phyloP scores from a whole-genome alignment of 2,113 vertebrate genomes.

The Macrotis lagotis region DNA sequence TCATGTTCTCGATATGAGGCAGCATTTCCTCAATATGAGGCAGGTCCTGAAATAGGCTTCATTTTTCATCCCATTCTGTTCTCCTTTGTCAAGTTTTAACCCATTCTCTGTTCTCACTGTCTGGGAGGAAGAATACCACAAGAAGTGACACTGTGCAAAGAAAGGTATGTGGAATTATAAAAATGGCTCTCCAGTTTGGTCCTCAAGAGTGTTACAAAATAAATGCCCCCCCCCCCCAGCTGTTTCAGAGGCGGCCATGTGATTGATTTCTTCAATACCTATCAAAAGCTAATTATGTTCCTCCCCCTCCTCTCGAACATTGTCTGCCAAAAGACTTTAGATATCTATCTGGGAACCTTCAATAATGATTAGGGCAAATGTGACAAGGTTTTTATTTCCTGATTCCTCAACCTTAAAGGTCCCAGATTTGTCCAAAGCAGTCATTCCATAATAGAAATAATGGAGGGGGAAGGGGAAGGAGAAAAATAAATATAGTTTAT shows the following conservation, averaged over 20 bases:
- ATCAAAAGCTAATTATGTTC: rapidly evolving
- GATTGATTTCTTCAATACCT: not conserved
- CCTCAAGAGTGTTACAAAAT: not conserved
- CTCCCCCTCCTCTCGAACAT: not conserved
- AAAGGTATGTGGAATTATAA: not conserved
- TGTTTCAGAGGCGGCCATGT: not conserved
- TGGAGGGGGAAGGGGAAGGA: constrained; percentile 34
- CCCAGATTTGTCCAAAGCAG: constrained; percentile 34
- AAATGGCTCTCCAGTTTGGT: not conserved
- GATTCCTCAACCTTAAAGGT: constrained; percentile 36
- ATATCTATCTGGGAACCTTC: constrained; percentile 10
- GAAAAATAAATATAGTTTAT: not conserved
- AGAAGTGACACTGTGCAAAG: not conserved
- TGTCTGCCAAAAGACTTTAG: not conserved
- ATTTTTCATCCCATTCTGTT: not conserved
- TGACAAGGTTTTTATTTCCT: constrained; percentile 50
- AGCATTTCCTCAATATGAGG: not conserved
- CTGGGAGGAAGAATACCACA: not conserved
- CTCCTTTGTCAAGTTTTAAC: not conserved
- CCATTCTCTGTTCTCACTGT: not conserved
- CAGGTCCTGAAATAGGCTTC: not conserved
- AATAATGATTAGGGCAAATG: constrained; percentile 32
- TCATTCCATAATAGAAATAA: not conserved
- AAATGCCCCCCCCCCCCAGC: not conserved
- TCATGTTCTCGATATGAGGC: not conserved